Percentiles rank a stretch among this genome's conserved stretches.
Evolutionary conservation across 2,113 vertebrate genomes (phyloP).

Genomic region (Canis aureus): DNA sequence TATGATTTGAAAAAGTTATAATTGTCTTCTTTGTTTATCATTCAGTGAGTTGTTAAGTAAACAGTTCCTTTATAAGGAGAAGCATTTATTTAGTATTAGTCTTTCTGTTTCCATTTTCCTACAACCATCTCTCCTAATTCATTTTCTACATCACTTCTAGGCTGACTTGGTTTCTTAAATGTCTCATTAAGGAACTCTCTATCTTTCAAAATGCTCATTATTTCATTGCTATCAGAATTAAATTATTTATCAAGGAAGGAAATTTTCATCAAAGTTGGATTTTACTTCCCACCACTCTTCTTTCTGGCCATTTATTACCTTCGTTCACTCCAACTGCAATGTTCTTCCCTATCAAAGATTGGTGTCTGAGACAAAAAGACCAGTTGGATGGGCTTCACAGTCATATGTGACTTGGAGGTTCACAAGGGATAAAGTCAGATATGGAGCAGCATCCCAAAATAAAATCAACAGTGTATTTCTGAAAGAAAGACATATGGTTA

Average conservation of each 20-base stretch:
- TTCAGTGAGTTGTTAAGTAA: background rate
- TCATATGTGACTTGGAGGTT: background rate
- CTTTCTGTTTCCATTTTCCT: background rate
- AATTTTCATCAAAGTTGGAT: background rate
- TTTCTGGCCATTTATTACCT: background rate
- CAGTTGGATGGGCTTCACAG: background rate
- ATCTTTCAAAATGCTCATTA: background rate
- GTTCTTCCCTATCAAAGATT: background rate
- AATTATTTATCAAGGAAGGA: background rate
- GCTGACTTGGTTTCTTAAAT: background rate
- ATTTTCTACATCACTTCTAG: background rate
- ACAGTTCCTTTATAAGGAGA: background rate
- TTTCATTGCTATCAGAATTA: background rate
- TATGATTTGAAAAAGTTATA: background rate
- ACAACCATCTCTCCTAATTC: background rate
- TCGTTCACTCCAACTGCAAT: background rate
- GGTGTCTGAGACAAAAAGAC: background rate
- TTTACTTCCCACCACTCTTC: background rate
- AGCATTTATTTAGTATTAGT: background rate
- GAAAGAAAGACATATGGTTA: background rate
- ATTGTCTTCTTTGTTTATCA: slow-evolving; percentile 1
- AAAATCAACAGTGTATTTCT: background rate
- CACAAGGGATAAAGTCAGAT: background rate
- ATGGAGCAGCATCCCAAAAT: background rate
- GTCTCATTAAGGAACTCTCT: background rate